Evolutionary conservation across 1,140 invertebrate genomes (phyloP).

Genomic region (Hestina assimilis): DNA sequence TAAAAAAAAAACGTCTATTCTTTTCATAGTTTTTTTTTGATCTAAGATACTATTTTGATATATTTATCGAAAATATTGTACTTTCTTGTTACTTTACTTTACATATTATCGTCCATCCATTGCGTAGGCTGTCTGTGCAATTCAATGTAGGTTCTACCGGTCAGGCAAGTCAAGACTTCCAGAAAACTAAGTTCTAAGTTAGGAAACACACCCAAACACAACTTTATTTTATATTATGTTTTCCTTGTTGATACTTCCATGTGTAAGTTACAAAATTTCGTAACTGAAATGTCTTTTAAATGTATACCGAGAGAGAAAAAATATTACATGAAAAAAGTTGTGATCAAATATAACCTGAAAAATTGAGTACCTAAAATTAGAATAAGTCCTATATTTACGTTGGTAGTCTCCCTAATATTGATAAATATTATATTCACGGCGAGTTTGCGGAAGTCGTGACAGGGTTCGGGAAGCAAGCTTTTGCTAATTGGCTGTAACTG

Average conservation of each 20-base stretch:
- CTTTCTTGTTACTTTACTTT: no score
- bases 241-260: no score
- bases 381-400: neutral
- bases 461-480: conserved; percentile 51
- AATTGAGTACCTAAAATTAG: no score
- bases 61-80: conserved; percentile 22
- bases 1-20: no score
- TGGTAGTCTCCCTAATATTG: neutral
- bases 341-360: no score
- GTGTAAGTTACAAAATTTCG: no score
- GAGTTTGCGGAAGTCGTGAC: conserved; percentile 63
- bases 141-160: conserved; percentile 39
- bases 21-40: no score
- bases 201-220: neutral
- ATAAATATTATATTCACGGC: conserved; percentile 37
- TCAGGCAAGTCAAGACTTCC: conserved; percentile 35
- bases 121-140: conserved; percentile 40
- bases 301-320: no score
- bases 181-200: conserved; percentile 27
- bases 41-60: conserved; percentile 2
- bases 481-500: conserved; percentile 72
- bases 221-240: no score
- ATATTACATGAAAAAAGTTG: neutral
- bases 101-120: conserved; percentile 28
- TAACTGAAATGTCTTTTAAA: no score